Evolutionary conservation across 2,888 invertebrate genomes (phyloP).

Genomic region (Sinotaia quadrata): DNA sequence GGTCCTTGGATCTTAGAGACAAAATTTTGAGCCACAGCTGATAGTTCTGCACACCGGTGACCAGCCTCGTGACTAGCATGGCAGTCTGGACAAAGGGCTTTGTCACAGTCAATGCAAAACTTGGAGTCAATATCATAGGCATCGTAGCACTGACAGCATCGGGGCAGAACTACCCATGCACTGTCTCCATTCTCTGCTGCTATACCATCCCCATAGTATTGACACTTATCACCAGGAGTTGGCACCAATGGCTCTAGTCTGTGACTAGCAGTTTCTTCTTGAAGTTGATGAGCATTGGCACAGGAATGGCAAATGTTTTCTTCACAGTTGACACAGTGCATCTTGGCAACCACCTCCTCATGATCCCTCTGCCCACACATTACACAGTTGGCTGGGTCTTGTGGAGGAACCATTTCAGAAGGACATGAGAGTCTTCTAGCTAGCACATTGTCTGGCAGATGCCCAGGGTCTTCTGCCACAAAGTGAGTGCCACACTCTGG

Average conservation of each 20-base stretch:
- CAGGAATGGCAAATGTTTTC: conserved; percentile 56
- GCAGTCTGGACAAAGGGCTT: conserved; percentile 57
- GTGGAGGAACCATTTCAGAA: conserved; percentile 36
- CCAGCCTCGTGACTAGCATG: conserved; percentile 48
- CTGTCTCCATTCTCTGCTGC: not conserved
- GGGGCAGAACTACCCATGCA: conserved; percentile 39
- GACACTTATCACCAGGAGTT: not conserved
- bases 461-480: conserved; percentile 32
- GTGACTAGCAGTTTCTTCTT: conserved; percentile 56
- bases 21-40: conserved; percentile 61
- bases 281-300: conserved; percentile 44
- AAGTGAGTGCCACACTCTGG: conserved; percentile 57
- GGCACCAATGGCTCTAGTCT: conserved; percentile 45
- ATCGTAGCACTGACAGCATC: conserved; percentile 58
- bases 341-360: conserved; percentile 40
- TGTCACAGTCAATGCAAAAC: conserved; percentile 63
- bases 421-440: conserved; percentile 52
- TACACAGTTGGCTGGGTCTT: conserved; percentile 43
- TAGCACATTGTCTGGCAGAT: conserved; percentile 54
- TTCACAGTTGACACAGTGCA: conserved; percentile 58
- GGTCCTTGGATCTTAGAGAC: conserved; percentile 53
- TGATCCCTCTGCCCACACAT: conserved; percentile 9
- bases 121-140: conserved; percentile 58
- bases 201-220: conserved; percentile 19
- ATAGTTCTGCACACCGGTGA: conserved; percentile 60